These are phyloP conservation scores for Poecilia picta DNA, from an alignment of 2,797 vertebrate genomes.

Conservation along the genomic window DNA sequence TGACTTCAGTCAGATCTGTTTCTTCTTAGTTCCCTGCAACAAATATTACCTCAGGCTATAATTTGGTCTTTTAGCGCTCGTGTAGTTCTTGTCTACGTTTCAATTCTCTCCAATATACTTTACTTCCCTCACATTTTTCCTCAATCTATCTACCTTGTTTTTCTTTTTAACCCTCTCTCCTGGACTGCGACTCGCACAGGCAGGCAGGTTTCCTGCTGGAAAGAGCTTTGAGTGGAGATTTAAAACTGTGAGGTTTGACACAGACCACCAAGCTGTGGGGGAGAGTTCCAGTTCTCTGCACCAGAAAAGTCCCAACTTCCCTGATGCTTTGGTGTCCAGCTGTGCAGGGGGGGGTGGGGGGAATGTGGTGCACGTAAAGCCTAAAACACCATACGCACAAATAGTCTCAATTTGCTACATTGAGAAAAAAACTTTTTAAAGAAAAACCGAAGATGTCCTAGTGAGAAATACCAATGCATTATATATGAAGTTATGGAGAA, in stretches of 20 bases:
- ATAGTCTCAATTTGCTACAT: background rate
- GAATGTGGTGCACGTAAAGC: conserved; percentile 34
- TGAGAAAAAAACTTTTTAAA: background rate
- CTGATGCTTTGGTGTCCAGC: conserved; percentile 31
- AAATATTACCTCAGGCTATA: conserved; percentile 62
- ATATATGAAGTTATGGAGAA: background rate
- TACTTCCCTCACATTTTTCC: conserved; percentile 22
- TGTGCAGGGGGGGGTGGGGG: conserved; percentile 25
- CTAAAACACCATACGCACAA: conserved; percentile 11
- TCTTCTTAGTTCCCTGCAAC: conserved; percentile 47
- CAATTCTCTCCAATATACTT: conserved; percentile 36
- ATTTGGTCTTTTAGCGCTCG: conserved; percentile 60
- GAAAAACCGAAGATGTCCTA: background rate
- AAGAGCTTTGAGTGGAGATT: conserved; percentile 38
- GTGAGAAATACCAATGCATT: background rate
- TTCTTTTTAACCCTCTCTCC: background rate
- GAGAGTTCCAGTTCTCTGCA: conserved; percentile 51
- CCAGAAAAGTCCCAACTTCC: conserved; percentile 28
- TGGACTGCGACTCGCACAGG: conserved; percentile 11
- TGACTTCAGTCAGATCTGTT: conserved; percentile 30
- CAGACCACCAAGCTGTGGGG: conserved; percentile 23
- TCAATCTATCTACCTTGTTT: conserved; percentile 8
- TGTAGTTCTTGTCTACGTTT: conserved; percentile 60
- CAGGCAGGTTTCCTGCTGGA: conserved; percentile 19
- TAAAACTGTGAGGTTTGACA: conserved; percentile 39